These are phyloP conservation scores for Archaeoteleia sp. DNA, from an alignment of 2,888 invertebrate species.

Conservation along the genomic window DNA sequence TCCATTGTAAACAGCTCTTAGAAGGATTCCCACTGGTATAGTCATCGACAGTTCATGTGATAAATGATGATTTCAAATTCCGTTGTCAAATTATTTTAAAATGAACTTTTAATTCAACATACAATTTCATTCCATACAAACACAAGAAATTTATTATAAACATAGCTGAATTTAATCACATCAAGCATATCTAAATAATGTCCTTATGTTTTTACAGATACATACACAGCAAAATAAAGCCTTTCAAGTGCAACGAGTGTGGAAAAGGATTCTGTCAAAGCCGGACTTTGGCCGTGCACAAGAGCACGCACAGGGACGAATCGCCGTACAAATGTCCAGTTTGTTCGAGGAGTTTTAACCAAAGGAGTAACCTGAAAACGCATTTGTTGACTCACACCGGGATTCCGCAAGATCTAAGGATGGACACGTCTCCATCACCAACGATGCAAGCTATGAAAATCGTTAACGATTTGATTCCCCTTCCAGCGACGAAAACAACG, in stretches of 20 bases:
- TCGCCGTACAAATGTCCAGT: conserved; percentile 95
- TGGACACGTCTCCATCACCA: conserved; percentile 57
- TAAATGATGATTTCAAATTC: too few species aligned
- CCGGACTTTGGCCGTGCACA: conserved; percentile 95
- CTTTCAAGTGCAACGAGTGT: conserved; percentile 97
- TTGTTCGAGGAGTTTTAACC: conserved; percentile 92
- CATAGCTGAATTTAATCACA: too few species aligned
- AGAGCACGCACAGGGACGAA: conserved; percentile 94
- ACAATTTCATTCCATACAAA: too few species aligned
- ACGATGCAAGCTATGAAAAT: conserved; percentile 56
- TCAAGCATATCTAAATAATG: too few species aligned
- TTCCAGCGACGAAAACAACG: conserved; percentile 51
- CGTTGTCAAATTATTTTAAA: too few species aligned
- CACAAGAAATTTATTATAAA: too few species aligned
- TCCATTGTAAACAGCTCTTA: too few species aligned
- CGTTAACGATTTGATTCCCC: conserved; percentile 49
- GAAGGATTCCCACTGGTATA: too few species aligned
- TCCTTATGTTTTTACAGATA: conserved; percentile 79
- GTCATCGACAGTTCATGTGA: too few species aligned
- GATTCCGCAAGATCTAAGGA: conserved; percentile 74
- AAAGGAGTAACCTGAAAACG: conserved; percentile 93
- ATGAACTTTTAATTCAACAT: too few species aligned
- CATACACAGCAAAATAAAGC: conserved; percentile 98
- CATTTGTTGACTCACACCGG: conserved; percentile 93
- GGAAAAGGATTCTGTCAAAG: conserved; percentile 99